Conservation (phyloP, 1,140 invertebrate genomes). For the Nephotettix cincticeps region DNA sequence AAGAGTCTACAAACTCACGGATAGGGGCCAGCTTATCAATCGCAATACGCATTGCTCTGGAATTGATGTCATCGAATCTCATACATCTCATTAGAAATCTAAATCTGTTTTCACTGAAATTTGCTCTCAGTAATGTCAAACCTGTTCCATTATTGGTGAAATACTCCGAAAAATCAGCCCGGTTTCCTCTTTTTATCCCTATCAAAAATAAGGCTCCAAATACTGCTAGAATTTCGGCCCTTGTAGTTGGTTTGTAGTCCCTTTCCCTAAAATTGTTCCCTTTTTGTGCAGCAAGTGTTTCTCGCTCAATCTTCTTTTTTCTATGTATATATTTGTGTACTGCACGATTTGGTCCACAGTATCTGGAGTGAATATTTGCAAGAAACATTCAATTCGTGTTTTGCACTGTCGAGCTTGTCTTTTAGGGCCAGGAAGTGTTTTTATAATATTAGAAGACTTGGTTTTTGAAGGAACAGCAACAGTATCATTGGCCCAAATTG, state of each 20-base stretch:
- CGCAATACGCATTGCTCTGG: conserved; percentile 39
- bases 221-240: conserved; percentile 5
- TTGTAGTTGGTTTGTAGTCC: background rate
- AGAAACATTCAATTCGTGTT: background rate
- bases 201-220: background rate
- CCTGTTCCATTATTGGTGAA: conserved; percentile 28
- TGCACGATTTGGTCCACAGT: background rate
- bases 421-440: background rate
- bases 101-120: conserved; percentile 43
- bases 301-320: too few species aligned
- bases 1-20: conserved; percentile 40
- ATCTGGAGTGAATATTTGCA: background rate
- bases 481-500: too few species aligned
- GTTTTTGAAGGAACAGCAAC: too few species aligned
- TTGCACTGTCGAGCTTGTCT: background rate
- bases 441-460: too few species aligned
- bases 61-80: too few species aligned
- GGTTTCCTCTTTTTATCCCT: background rate
- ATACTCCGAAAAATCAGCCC: conserved; percentile 5
- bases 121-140: conserved; percentile 41
- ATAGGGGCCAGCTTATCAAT: conserved; percentile 45
- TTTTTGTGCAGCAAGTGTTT: background rate
- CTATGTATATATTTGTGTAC: background rate
- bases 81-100: conserved; percentile 43
- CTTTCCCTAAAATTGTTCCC: background rate